These are phyloP conservation scores for Hydrozoanthus gracilis DNA, from an alignment of 92 coral and sea anemone genomes.

Conservation along the genomic window DNA sequence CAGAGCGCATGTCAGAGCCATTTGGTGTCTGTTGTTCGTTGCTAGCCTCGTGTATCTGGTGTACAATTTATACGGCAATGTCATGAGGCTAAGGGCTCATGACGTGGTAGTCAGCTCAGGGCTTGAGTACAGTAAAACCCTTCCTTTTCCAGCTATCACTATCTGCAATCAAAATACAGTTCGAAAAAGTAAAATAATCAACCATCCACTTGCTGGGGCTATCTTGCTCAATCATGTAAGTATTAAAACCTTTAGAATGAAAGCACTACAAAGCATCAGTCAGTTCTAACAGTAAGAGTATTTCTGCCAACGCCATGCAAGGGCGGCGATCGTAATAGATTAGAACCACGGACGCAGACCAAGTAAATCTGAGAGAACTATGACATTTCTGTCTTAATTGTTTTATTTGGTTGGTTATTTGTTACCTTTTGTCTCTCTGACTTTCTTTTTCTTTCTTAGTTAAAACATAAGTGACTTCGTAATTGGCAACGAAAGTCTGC, in stretches of 20 bases:
- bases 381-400: too few relatives aligned
- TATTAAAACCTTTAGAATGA: background rate
- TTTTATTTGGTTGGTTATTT: too few relatives aligned
- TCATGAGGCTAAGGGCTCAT: background rate
- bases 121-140: background rate
- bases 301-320: too few relatives aligned
- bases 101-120: constrained; percentile 3
- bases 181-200: constrained; percentile 36
- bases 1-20: background rate
- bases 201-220: constrained; percentile 9
- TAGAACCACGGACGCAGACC: too few relatives aligned
- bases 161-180: constrained; percentile 55
- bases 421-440: too few relatives aligned
- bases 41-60: background rate
- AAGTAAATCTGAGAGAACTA: too few relatives aligned
- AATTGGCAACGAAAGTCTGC: too few relatives aligned
- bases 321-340: too few relatives aligned
- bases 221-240: background rate
- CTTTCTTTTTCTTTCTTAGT: too few relatives aligned
- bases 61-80: background rate
- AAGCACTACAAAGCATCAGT: too few relatives aligned
- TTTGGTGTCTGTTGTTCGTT: background rate
- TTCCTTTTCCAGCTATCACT: constrained; percentile 55
- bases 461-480: too few relatives aligned
- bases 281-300: too few relatives aligned